Evolutionary conservation across 2,888 invertebrate genomes (phyloP), one percentile per base, ranked within the genome.

Genomic region (Cryptocheilus praepositus): DNA sequence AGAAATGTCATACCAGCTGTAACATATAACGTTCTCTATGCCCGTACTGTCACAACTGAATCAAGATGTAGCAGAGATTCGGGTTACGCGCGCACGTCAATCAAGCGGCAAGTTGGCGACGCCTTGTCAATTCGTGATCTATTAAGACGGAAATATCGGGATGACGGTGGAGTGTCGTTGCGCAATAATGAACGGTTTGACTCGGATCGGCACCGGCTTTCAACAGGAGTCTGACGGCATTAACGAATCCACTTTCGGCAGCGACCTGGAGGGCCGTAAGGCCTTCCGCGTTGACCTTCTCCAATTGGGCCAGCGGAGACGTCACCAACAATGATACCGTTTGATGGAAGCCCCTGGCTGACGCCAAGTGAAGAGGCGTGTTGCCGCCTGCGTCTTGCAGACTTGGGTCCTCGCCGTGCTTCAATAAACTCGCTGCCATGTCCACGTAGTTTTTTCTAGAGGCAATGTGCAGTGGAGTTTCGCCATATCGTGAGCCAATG

Each of bases 301-400:
- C 86, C 44, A 89, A 72, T 45, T 87, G 84, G 0, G 86, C 83
- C n/a, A 85, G 74, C 0, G 83, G 82, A 8, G 82, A 83, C 0
- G 82, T 84, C n/a, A 88, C 81, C 54, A 89, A 75, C 11, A 84
- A 67, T 36, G 84, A 82, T 11, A 88, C 88, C 0, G 87, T 86
- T 21, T 83, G 83, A 65, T 84, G 84, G 70, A 87, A 89, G 15
- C 89, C 89, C 53, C 87, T 83, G 0, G 86, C 86, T 0, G 89
- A 86, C 16, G 88, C 89, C 55, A 89, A 76, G 74, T 89, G 89
- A 54, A 89, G 76, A 0, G 89, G 86, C 2, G 89, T 89, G 64
- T 88, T 88, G 0, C 87, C 88, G 25, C 85, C 82, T 7, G 85
- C 81, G 60, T 88, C 88, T 67, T 84, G 84, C 15, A 85, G 71